Percentiles rank a stretch among this genome's conserved stretches.
Conservation (phyloP, 2,113 vertebrate genomes). For the Naja naja region DNA sequence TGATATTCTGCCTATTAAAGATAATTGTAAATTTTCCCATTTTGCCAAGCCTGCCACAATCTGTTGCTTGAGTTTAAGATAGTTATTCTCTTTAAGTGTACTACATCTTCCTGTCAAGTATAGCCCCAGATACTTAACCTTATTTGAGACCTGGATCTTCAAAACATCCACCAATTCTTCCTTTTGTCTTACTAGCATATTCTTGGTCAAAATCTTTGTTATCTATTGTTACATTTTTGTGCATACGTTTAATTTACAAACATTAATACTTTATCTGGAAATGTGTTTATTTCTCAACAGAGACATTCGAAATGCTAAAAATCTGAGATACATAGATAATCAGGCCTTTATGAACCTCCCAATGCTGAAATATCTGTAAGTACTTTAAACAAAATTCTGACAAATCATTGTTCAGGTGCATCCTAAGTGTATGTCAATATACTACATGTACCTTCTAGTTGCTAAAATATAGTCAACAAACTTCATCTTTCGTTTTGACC, state of each 20-base stretch:
- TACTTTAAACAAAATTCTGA: conserved; percentile 41
- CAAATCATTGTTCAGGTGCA: neutral
- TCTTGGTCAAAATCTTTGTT: no score
- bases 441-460: neutral
- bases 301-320: conserved; percentile 91
- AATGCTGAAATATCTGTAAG: conserved; percentile 92
- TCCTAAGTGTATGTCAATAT: neutral
- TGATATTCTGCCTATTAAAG: no score
- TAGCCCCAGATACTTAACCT: no score
- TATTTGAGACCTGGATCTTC: no score
- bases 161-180: no score
- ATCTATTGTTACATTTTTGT: neutral
- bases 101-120: no score
- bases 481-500: neutral
- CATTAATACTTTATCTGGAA: neutral
- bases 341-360: conserved; percentile 88
- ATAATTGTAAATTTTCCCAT: no score
- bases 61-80: no score
- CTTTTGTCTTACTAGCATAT: no score
- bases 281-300: conserved; percentile 64
- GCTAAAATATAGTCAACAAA: neutral
- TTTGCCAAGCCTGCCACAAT: no score
- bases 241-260: neutral
- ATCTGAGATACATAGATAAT: conserved; percentile 79
- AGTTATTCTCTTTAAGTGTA: no score